phyloP scores from a whole-genome alignment of 2,113 vertebrate species.

The Oryzias woworae region DNA sequence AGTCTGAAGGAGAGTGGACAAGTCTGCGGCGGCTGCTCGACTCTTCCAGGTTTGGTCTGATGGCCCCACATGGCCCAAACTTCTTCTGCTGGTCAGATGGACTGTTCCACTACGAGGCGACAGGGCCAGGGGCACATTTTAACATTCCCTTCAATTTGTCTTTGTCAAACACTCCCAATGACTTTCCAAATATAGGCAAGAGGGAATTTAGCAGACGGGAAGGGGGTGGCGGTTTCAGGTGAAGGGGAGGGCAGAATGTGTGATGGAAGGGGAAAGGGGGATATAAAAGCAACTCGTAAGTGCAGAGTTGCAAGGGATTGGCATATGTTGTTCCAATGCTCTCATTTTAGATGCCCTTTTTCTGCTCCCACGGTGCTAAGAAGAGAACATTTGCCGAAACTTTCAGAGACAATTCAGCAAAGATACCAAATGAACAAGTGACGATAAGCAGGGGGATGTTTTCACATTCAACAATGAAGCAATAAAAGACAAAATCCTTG shows the following conservation, averaged over 20 bases:
- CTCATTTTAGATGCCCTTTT: conserved; percentile 65
- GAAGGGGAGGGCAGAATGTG: conserved; percentile 39
- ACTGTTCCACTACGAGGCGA: conserved; percentile 47
- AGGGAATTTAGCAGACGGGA: conserved; percentile 57
- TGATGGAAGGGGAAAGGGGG: conserved; percentile 45
- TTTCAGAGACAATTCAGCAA: conserved; percentile 41
- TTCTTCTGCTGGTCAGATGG: conserved; percentile 72
- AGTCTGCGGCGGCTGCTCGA: conserved; percentile 50
- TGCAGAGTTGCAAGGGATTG: conserved; percentile 53
- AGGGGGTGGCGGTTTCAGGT: conserved; percentile 16
- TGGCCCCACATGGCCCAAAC: conserved; percentile 66
- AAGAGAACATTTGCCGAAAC: conserved; percentile 53
- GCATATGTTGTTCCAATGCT: conserved; percentile 79
- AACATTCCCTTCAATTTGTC: conserved; percentile 72
- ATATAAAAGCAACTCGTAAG: conserved; percentile 74
- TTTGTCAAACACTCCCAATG: conserved; percentile 79
- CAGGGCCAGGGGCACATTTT: conserved; percentile 66
- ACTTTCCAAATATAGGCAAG: conserved; percentile 70
- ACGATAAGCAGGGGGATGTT: conserved; percentile 53
- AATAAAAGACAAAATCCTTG: conserved; percentile 30
- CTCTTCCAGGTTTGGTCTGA: conserved; percentile 63
- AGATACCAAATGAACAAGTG: conserved; percentile 49
- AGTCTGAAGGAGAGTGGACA: conserved; percentile 74
- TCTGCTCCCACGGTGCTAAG: conserved; percentile 50
- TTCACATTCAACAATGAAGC: conserved; percentile 51